A percentile compares a stretch with the other conserved stretches of the same genome.
These are phyloP conservation scores for Dicerorhinus sumatrensis DNA, from an alignment of 2,113 vertebrate genomes.

Conservation along the genomic window DNA sequence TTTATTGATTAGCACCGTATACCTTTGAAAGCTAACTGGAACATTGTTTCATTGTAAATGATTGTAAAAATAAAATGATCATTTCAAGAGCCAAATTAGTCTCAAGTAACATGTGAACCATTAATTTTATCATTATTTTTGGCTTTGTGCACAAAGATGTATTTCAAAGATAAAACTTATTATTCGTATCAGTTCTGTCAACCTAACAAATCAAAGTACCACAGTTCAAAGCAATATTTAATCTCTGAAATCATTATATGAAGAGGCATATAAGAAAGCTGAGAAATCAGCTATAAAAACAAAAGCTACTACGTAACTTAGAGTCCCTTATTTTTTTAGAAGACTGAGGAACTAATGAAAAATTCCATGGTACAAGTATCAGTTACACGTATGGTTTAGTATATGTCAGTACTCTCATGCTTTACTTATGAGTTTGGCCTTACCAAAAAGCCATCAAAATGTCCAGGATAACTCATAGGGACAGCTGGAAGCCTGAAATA, in stretches of 20 bases:
- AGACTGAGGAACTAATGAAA: slow-evolving; percentile 81
- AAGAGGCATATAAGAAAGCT: slow-evolving; percentile 69
- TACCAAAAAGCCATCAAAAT: slow-evolving; percentile 83
- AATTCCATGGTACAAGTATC: slow-evolving; percentile 80
- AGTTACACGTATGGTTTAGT: slow-evolving; percentile 76
- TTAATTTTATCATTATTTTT: slow-evolving; percentile 80
- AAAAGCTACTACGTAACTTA: slow-evolving; percentile 73
- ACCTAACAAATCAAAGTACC: slow-evolving; percentile 67
- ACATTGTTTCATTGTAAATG: slow-evolving; percentile 78
- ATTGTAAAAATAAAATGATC: slow-evolving; percentile 82
- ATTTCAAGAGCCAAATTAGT: slow-evolving; percentile 78
- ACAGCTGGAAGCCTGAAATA: slow-evolving; percentile 87
- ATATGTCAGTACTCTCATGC: slow-evolving; percentile 82
- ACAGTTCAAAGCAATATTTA: slow-evolving; percentile 79
- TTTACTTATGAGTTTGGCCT: slow-evolving; percentile 84
- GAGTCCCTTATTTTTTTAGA: slow-evolving; percentile 80
- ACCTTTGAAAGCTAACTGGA: slow-evolving; percentile 82
- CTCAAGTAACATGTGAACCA: slow-evolving; percentile 80
- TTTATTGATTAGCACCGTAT: slow-evolving; percentile 84
- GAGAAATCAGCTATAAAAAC: slow-evolving; percentile 76
- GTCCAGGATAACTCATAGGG: slow-evolving; percentile 81
- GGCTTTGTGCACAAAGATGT: slow-evolving; percentile 69
- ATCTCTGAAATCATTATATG: slow-evolving; percentile 80
- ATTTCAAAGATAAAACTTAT: slow-evolving; percentile 82
- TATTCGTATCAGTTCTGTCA: slow-evolving; percentile 72